Base-by-base conservation (phyloP, 1,140 invertebrate genomes). In the Copidosoma floridanum region DNA sequence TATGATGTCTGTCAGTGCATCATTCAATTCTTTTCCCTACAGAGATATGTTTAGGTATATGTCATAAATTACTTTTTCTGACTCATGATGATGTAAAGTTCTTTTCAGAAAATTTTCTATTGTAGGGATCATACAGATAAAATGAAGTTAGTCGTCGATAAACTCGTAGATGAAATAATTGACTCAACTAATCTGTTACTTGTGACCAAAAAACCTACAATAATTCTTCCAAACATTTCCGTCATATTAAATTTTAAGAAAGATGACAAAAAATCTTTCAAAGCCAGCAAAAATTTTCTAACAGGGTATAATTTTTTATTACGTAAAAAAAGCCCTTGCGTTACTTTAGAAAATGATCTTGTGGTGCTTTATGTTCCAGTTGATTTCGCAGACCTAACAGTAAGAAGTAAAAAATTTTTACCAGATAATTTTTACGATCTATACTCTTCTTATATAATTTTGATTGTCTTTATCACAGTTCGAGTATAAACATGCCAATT, bases 201-300 rank as follows among this genome's bases (percentile, higher is more conserved):
- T 12, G 14, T 54, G 2, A 24, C 41, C 26, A 54, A 40, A 2
- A 24, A 18, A 27, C 18, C 51, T 4, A 54, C 41, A 43, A 27
- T 54, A 27, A 6, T 14, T 3, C 29, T 54, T 14, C 51, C 51
- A 0, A 43, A 54, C 21, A 54, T 54, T 18, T 54, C 51, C 20
- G 37, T 54, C n/a, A 43, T 54, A 41, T 29, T 54, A 26, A 43
- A 54, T 54, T 54, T 27, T 18, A 41, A 54, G 29, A 54, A 54
- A 14, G 24, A 26, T 16, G 24, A 54, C 12, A 54, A 41, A 12
- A 54, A 43, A 11, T 18, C 23, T 10, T 41, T 54, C 21, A 37
- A 43, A 54, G 51, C 51, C 11, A 27, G 18, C 2, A 26, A 20
- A 23, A 54, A 54, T 43, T 54, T 26, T 3, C 14, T 54, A 7